Base-by-base conservation (phyloP, 1,140 invertebrate species). In the Lordiphosa collinella region DNA sequence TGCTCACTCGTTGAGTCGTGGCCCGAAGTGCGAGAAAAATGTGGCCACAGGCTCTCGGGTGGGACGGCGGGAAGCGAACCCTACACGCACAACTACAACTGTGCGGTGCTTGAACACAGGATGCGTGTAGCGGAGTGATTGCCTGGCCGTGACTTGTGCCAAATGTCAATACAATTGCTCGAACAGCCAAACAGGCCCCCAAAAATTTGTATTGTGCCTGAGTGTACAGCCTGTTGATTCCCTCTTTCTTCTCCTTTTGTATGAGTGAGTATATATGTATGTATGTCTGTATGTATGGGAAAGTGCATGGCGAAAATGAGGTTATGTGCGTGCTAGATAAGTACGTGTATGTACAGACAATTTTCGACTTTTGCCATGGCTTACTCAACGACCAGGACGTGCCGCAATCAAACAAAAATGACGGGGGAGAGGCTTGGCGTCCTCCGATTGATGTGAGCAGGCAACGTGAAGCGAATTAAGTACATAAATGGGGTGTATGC, bases 111-210 rank as follows among this genome's bases (percentile, higher is more conserved):
- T 22, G 4, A 2, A 32, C 31, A 10, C 25, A 34, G 31, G 13
- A 38, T 49, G 46, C 13, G 32, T 41, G 16, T 18, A 22, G 4
- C 31, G 25, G 59, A 65, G 48, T 61, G 63, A 62, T 60, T 70
- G 76, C 66, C 75, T 82, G 76, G 34, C 59, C 54, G 55, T 80
- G 76, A 82, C 75, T 82, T 82, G 50, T 57, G 54, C 38, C 55
- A 56, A 67, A 67, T 71, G 41, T 54, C 43, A 55, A 46, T 57
- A 65, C 63, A 56, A 64, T 55, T 64, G 36, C 25, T 32, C 12
- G 25, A 40, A 4, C 13, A 56, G 40, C 34, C 58, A 67, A 66
- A 59, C 38, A 47, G 67, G 54, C 57, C 54, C 49, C 25, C 25
- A 29, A 29, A 29, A 29, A 8, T 54, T 55, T 47, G 14, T 48